Percentiles rank a stretch among this genome's conserved stretches.
These are phyloP conservation scores for Drosophila quinaria DNA, from an alignment of 2,888 invertebrate species.

Conservation along the genomic window DNA sequence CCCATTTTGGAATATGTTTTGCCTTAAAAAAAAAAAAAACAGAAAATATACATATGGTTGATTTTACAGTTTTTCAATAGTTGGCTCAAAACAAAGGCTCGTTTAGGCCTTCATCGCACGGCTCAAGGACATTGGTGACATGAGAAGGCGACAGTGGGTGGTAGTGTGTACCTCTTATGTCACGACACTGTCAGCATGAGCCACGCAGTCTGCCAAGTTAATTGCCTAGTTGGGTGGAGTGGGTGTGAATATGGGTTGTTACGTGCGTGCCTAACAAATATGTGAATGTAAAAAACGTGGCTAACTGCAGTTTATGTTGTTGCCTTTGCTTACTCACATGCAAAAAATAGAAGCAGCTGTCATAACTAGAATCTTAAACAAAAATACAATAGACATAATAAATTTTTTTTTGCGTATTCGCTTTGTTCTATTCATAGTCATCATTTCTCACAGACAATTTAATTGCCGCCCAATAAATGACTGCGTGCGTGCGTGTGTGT, in stretches of 20 bases:
- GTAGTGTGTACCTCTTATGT: constrained; percentile 38
- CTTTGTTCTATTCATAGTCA: constrained; percentile 38
- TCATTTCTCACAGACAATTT: constrained; percentile 29
- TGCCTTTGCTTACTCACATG: constrained; percentile 23
- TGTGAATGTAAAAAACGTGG: constrained; percentile 55
- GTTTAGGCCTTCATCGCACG: constrained; percentile 50
- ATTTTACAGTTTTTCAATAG: constrained; percentile 27
- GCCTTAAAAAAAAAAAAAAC: constrained; percentile 26
- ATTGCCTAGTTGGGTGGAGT: constrained; percentile 54
- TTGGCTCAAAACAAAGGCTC: constrained; percentile 32
- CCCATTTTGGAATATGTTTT: constrained; percentile 87
- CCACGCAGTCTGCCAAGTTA: constrained; percentile 71
- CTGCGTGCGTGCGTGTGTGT: constrained; percentile 2
- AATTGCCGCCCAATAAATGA: constrained; percentile 41
- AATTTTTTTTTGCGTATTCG: constrained; percentile 13
- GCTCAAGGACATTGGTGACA: constrained; percentile 65
- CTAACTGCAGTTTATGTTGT: constrained; percentile 43
- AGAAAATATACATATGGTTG: neutral
- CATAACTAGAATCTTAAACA: constrained; percentile 29
- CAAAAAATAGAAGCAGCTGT: constrained; percentile 49
- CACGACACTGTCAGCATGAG: constrained; percentile 45
- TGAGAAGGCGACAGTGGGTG: constrained; percentile 3
- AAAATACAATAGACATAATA: neutral
- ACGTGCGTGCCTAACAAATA: constrained; percentile 55
- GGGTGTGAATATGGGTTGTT: constrained; percentile 56